Evolutionary conservation across 2,797 vertebrate species (phyloP).

Genomic region (Hafferia zeledoni): DNA sequence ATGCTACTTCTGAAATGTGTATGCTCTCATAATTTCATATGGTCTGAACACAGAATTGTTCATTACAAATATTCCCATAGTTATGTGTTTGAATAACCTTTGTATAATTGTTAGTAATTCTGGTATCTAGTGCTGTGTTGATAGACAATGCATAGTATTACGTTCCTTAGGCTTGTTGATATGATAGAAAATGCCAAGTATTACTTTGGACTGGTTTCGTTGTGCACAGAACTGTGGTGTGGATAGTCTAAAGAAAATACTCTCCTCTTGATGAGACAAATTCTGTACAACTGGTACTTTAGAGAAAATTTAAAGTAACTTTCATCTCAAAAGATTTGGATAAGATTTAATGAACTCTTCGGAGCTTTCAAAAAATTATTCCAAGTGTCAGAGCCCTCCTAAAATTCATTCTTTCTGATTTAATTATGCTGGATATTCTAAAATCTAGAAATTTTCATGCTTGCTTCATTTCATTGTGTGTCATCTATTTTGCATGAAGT

Average conservation of each 20-base stretch:
- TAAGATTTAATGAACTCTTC: neutral
- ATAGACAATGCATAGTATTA: neutral
- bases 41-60: neutral
- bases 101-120: neutral
- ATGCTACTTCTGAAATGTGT: neutral
- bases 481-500: neutral
- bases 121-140: neutral
- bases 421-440: neutral
- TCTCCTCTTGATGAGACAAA: neutral
- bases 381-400: neutral
- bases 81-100: neutral
- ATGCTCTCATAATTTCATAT: neutral
- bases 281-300: neutral
- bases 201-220: neutral
- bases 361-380: neutral
- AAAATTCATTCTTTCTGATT: neutral
- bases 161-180: neutral
- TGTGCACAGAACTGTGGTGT: neutral
- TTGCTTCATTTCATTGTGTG: neutral
- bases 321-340: neutral
- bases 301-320: neutral
- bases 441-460: neutral
- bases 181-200: neutral
- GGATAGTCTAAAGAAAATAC: neutral
- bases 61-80: neutral